These are phyloP conservation scores for Lucilia cuprina DNA, from an alignment of 1,140 invertebrate species.

Conservation along the genomic window DNA sequence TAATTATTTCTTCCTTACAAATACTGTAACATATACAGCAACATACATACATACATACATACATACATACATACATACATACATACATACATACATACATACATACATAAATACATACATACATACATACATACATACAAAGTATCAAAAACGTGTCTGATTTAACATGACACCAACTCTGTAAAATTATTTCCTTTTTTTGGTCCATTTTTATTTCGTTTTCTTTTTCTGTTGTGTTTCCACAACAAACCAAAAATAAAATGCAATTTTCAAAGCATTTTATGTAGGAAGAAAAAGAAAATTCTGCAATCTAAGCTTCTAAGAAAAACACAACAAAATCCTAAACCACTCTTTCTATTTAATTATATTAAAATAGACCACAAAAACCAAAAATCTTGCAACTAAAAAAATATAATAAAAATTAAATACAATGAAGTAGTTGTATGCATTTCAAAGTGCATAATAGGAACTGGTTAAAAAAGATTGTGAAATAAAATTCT, in stretches of 20 bases:
- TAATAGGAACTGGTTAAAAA: too few species aligned
- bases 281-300: background rate
- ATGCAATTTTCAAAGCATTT: background rate
- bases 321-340: background rate
- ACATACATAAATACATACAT: too few species aligned
- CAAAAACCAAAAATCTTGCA: conserved; percentile 52
- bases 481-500: background rate
- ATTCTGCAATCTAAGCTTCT: conserved; percentile 2
- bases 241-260: background rate
- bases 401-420: background rate
- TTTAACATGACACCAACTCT: background rate
- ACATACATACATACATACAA: too few species aligned
- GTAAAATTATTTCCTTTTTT: background rate
- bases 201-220: background rate
- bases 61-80: too few species aligned
- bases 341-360: conserved; percentile 45
- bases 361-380: conserved; percentile 58
- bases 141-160: background rate
- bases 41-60: too few species aligned
- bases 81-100: too few species aligned
- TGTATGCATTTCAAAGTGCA: background rate
- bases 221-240: background rate
- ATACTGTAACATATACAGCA: background rate
- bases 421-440: background rate
- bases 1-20: too few species aligned